Base-by-base conservation (phyloP, 2,797 vertebrate species). In the Megalops cyprinoides region DNA sequence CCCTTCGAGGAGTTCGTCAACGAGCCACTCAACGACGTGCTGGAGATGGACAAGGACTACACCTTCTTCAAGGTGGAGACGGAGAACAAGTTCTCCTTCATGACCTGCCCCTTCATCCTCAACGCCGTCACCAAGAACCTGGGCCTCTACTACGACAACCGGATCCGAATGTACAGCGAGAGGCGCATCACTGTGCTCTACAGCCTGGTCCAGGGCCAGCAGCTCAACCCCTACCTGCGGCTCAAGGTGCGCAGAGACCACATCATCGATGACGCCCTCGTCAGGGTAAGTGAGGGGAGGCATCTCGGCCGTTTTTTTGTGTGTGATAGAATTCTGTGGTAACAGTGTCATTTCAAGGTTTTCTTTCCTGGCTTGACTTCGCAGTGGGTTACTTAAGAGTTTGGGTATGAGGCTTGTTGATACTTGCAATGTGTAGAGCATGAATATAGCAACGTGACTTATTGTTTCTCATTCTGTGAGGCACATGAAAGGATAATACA, bases 21-120 rank as follows among this genome's bases (percentile, higher is more conserved):
- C 67, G 98, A 99, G 90, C 97, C 98, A 18, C 91, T 99, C 84
- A 99, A 99, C 77, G 98, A 99, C 39, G 97, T 98, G 87, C 94
- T 99, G 88, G 98, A 99, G 93, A 99, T 99, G 98, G 98, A 99
- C 94, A 99, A 99, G 89, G 98, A 99, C 87, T 99, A 99, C 87
- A 99, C 98, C 81, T 99, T 99, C 90, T 99, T 98, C 91, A 99
- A 99, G 89, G 98, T 99, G 89, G 97, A 99, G 79, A 97, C 97
- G 0, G 98, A 99, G 90, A 97, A 96, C 76, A 99, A 99, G 91
- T 99, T 99, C 91, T 99, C 98, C 75, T 99, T 99, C 92, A 98
- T 99, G 96, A 99, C 94, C 76, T 99, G 98, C 88, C 98, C 98
- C 62, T 99, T 99, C 89, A 97, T 99, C 89, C 93, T 99, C 88